These are phyloP conservation scores for Sclerodermus sp. DNA, from an alignment of 2,888 invertebrate genomes.

Conservation along the genomic window DNA sequence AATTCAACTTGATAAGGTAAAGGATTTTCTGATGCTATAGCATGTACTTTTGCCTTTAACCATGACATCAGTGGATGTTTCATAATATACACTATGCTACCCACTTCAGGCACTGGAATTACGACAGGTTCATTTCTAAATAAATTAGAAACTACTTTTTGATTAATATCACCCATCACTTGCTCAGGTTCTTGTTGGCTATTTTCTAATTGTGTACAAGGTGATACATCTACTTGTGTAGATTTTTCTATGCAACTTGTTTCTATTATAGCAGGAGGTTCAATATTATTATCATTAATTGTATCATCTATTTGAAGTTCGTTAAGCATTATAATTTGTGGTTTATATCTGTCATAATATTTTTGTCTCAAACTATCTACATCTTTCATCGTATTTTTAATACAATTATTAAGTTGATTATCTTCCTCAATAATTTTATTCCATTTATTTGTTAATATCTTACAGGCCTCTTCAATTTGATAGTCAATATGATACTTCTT, in stretches of 20 bases:
- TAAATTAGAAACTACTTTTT: constrained; percentile 53
- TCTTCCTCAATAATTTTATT: constrained; percentile 48
- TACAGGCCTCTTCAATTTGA: constrained; percentile 60
- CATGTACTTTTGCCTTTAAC: constrained; percentile 60
- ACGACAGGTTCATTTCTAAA: constrained; percentile 63
- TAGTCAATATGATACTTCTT: constrained; percentile 56
- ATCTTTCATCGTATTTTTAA: constrained; percentile 63
- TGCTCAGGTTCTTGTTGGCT: constrained; percentile 46
- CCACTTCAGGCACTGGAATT: constrained; percentile 59
- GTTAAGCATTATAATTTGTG: constrained; percentile 58
- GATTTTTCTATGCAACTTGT: too few species aligned
- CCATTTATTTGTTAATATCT: constrained; percentile 51
- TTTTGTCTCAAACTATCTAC: constrained; percentile 67
- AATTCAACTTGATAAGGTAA: constrained; percentile 45
- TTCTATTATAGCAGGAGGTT: constrained; percentile 42
- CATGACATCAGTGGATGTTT: constrained; percentile 67
- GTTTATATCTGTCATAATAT: constrained; percentile 63
- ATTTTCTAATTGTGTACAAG: constrained; percentile 29
- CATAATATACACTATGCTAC: constrained; percentile 66
- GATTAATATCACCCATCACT: constrained; percentile 37
- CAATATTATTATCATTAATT: constrained; percentile 38
- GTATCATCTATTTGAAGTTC: constrained; percentile 57
- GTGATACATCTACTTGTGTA: constrained; percentile 38
- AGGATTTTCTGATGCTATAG: constrained; percentile 34
- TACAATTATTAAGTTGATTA: constrained; percentile 59